A percentile compares a stretch with the other conserved stretches of the same genome.
Evolutionary conservation across 2,888 invertebrate genomes (phyloP).

Genomic region (Abrostola tripartita): DNA sequence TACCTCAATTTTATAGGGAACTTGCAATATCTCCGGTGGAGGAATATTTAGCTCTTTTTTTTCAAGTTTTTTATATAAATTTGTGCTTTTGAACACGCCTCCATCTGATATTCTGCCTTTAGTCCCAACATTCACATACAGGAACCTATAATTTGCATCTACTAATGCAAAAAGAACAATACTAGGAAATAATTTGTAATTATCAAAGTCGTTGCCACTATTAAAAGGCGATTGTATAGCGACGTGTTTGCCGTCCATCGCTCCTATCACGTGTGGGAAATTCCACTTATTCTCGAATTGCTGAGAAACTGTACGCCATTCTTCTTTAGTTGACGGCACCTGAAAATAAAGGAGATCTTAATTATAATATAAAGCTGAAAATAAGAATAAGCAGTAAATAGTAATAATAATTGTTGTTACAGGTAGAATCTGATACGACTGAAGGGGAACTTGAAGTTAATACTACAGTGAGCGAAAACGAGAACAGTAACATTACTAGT

Average conservation of each 20-base stretch:
- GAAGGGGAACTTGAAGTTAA: too few species aligned
- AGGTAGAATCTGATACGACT: too few species aligned
- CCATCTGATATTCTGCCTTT: conserved; percentile 52
- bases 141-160: conserved; percentile 65
- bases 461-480: too few species aligned
- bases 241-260: conserved; percentile 66
- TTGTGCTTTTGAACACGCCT: conserved; percentile 46
- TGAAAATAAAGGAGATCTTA: conserved; percentile 40
- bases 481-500: too few species aligned
- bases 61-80: conserved; percentile 50
- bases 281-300: conserved; percentile 60
- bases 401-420: too few species aligned
- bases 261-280: conserved; percentile 64
- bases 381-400: too few species aligned
- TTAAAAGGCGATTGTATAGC: conserved; percentile 57
- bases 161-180: conserved; percentile 65
- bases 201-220: conserved; percentile 57
- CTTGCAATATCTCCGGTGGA: conserved; percentile 27
- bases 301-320: conserved; percentile 55
- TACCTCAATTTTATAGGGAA: conserved; percentile 30
- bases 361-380: conserved; percentile 28
- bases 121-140: conserved; percentile 55
- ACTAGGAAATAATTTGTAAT: conserved; percentile 62
- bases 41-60: conserved; percentile 40
- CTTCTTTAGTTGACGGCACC: conserved; percentile 50